Percentiles rank a stretch among this genome's conserved stretches.
These are phyloP conservation scores for Lates japonicus DNA, from an alignment of 2,797 vertebrate species.

Conservation along the genomic window DNA sequence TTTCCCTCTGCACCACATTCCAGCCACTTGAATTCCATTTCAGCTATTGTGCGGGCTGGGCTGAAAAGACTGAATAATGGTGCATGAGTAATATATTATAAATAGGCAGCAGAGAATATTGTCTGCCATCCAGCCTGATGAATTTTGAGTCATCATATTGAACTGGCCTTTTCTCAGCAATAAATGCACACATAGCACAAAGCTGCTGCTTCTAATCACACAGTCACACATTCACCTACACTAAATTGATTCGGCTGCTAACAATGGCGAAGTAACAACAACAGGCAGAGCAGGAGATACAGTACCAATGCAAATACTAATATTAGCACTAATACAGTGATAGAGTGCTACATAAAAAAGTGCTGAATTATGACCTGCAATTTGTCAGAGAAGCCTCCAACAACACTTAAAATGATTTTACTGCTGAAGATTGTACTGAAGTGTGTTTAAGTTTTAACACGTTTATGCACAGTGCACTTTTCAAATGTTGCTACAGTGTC, in stretches of 20 bases:
- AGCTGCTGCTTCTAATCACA: slow-evolving; percentile 52
- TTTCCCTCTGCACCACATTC: slow-evolving; percentile 49
- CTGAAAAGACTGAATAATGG: slow-evolving; percentile 47
- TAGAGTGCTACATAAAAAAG: slow-evolving; percentile 13
- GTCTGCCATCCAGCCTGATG: slow-evolving; percentile 58
- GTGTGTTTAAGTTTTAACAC: no score
- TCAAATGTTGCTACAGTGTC: no score
- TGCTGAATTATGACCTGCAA: not conserved
- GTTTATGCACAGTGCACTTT: no score
- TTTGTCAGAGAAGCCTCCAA: not conserved
- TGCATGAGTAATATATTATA: slow-evolving; percentile 70
- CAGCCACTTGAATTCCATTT: slow-evolving; percentile 54
- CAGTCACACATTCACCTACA: slow-evolving; percentile 30
- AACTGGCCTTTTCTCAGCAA: slow-evolving; percentile 50
- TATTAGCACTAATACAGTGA: slow-evolving; percentile 11
- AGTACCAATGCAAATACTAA: slow-evolving; percentile 24
- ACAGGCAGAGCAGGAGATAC: slow-evolving; percentile 14
- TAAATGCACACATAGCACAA: slow-evolving; percentile 56
- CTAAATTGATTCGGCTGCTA: slow-evolving; percentile 36
- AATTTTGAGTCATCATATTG: slow-evolving; percentile 63
- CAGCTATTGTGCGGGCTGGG: slow-evolving; percentile 24
- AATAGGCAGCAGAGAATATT: slow-evolving; percentile 65
- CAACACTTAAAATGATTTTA: no score
- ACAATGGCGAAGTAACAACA: slow-evolving; percentile 26
- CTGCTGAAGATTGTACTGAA: no score